A percentile compares a stretch with the other conserved stretches of the same genome.
phyloP scores from a whole-genome alignment of 2,113 vertebrate species.

The Xenopus laevis region DNA sequence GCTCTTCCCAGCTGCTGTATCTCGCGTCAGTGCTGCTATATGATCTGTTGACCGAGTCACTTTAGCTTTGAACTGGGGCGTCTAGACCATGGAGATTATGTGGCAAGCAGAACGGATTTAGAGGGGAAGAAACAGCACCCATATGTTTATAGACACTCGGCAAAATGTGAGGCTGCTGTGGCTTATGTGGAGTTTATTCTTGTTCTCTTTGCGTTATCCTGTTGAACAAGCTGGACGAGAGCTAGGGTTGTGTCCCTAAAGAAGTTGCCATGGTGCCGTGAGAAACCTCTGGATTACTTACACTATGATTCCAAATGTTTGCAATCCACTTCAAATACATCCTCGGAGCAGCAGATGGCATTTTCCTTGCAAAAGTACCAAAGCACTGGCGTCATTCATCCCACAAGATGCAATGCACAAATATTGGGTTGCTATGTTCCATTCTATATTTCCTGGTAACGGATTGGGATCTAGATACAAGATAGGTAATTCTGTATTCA shows the following conservation, averaged over 20 bases:
- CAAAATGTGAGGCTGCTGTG: slow-evolving; percentile 19
- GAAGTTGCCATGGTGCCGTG: background rate
- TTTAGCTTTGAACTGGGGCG: slow-evolving; percentile 38
- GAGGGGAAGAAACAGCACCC: slow-evolving; percentile 32
- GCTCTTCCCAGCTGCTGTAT: slow-evolving; percentile 7
- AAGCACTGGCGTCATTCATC: no score
- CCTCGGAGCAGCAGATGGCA: no score
- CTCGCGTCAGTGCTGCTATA: slow-evolving; percentile 32
- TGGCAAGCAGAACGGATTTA: slow-evolving; percentile 38
- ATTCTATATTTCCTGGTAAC: no score
- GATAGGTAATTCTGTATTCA: no score
- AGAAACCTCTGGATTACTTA: no score
- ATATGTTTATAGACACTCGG: slow-evolving; percentile 40
- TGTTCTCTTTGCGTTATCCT: background rate
- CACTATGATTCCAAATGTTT: no score
- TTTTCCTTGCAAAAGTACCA: no score
- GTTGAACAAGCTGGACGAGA: no score
- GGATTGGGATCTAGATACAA: no score
- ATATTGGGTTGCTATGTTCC: no score
- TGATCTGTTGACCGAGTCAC: slow-evolving; percentile 40
- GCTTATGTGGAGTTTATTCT: slow-evolving; percentile 15
- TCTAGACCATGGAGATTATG: slow-evolving; percentile 45
- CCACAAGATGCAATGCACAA: no score
- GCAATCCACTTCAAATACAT: no score
- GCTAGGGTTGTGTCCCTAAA: background rate